Evolutionary conservation across 1,140 invertebrate species (phyloP).

Genomic region (Rhyzopertha dominica): DNA sequence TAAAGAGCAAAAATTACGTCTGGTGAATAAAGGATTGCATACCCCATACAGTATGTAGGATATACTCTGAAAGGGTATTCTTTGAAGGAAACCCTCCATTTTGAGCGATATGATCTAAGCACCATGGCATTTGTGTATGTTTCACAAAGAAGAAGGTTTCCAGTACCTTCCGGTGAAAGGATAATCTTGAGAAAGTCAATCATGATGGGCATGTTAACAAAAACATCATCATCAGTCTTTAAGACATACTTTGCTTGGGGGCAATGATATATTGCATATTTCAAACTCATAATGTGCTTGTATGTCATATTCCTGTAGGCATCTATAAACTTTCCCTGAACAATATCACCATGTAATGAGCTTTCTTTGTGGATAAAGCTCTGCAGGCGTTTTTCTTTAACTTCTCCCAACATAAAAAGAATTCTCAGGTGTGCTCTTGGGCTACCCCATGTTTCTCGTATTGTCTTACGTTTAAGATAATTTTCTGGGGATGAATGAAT

Average conservation of each 20-base stretch:
- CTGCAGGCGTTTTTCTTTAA: constrained; percentile 46
- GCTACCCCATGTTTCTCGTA: constrained; percentile 65
- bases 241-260: constrained; percentile 64
- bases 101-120: constrained; percentile 62
- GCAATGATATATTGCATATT: constrained; percentile 71
- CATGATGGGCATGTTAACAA: constrained; percentile 65
- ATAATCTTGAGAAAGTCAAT: constrained; percentile 55
- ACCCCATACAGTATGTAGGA: constrained; percentile 65
- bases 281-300: constrained; percentile 80
- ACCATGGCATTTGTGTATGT: constrained; percentile 47
- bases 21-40: constrained; percentile 67
- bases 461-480: constrained; percentile 53
- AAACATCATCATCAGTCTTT: constrained; percentile 76
- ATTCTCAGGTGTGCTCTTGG: constrained; percentile 46
- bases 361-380: constrained; percentile 56
- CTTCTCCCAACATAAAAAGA: constrained; percentile 66
- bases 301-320: constrained; percentile 81
- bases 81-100: constrained; percentile 68
- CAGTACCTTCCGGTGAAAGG: constrained; percentile 54
- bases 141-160: constrained; percentile 57
- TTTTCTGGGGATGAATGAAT: constrained; percentile 66
- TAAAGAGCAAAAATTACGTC: constrained; percentile 65
- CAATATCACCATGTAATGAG: constrained; percentile 59
- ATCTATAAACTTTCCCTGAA: constrained; percentile 75
- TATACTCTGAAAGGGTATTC: constrained; percentile 64